phyloP scores from a whole-genome alignment of 1,140 invertebrate species.

The Holotrichia oblita region DNA sequence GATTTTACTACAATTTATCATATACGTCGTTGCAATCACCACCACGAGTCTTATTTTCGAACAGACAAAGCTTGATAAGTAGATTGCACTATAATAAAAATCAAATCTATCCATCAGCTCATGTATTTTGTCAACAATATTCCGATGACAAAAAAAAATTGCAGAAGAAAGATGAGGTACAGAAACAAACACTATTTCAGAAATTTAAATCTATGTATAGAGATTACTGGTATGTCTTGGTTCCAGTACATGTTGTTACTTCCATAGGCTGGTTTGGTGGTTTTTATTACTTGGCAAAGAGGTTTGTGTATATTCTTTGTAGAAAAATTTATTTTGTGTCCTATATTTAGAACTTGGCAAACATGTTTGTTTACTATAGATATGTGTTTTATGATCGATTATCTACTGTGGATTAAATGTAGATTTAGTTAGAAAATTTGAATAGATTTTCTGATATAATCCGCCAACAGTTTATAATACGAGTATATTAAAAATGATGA shows the following conservation, averaged over 20 bases:
- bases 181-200: slow-evolving; percentile 75
- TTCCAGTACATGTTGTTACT: slow-evolving; percentile 89
- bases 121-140: neutral
- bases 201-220: slow-evolving; percentile 91
- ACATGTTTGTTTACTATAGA: slow-evolving; percentile 12
- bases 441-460: no score
- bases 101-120: neutral
- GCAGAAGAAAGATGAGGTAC: slow-evolving; percentile 26
- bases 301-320: slow-evolving; percentile 67
- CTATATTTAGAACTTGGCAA: slow-evolving; percentile 27
- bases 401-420: no score
- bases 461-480: no score
- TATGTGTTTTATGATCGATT: no score
- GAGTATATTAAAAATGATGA: no score
- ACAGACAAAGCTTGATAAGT: neutral
- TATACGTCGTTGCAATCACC: neutral
- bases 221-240: slow-evolving; percentile 93
- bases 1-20: slow-evolving; percentile 3
- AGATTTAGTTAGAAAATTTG: no score
- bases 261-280: slow-evolving; percentile 84
- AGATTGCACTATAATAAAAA: neutral
- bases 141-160: neutral
- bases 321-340: neutral
- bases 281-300: slow-evolving; percentile 88
- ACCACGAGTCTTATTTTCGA: neutral